These are phyloP conservation scores for Drosophila seguyi DNA, from an alignment of 1,140 invertebrate genomes.

Conservation along the genomic window DNA sequence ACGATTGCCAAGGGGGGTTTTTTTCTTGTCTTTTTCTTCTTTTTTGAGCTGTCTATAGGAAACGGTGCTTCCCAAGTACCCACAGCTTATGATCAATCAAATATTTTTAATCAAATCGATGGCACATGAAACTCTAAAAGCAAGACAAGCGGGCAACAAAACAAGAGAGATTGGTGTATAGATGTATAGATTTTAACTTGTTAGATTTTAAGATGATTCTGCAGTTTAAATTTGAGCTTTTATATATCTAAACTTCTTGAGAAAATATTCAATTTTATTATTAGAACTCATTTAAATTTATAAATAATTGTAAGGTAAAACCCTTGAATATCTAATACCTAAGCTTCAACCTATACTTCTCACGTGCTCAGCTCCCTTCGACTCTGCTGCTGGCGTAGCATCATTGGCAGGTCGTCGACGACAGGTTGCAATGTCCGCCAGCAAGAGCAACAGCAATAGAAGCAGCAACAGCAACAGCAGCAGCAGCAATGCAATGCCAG, in stretches of 20 bases:
- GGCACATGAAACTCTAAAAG: neutral
- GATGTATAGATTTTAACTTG: too few species aligned
- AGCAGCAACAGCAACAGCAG: slow-evolving; percentile 5
- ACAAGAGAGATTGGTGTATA: neutral
- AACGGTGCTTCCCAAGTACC: slow-evolving; percentile 16
- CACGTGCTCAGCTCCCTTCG: slow-evolving; percentile 37
- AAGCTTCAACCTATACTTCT: neutral
- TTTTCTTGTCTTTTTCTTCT: neutral
- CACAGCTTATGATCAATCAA: slow-evolving; percentile 25
- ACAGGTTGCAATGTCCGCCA: slow-evolving; percentile 40
- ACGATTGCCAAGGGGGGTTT: slow-evolving; percentile 6
- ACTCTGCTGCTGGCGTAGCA: slow-evolving; percentile 31
- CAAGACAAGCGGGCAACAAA: neutral
- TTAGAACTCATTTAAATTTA: neutral
- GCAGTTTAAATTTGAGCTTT: neutral
- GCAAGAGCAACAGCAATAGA: neutral
- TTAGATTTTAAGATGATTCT: neutral
- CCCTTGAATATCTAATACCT: too few species aligned
- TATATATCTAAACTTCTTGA: neutral
- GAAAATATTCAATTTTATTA: neutral
- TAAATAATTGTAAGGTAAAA: neutral
- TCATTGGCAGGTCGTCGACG: slow-evolving; percentile 57
- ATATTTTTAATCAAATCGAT: slow-evolving; percentile 20
- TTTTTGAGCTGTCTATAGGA: slow-evolving; percentile 3
- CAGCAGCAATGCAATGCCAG: slow-evolving; percentile 21